These are phyloP conservation scores for Nothobranchius furzeri DNA, from an alignment of 2,113 vertebrate species.

Conservation along the genomic window DNA sequence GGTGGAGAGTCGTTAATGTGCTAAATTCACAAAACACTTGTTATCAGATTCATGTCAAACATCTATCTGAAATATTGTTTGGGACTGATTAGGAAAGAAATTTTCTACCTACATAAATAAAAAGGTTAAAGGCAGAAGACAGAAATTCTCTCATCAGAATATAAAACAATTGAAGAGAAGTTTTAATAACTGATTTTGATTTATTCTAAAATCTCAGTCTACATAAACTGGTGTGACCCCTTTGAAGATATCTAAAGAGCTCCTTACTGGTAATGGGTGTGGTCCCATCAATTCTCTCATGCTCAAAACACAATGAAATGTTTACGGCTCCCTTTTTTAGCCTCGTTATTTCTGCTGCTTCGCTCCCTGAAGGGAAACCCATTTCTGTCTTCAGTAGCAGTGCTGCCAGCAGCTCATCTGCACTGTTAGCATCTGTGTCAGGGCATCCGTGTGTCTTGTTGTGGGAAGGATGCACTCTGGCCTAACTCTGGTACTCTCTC, in stretches of 20 bases:
- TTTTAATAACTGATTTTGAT: no score
- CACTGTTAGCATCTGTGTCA: conserved; percentile 36
- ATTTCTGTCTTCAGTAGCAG: conserved; percentile 54
- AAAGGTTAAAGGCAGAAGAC: no score
- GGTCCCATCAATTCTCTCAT: conserved; percentile 43
- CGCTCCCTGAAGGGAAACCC: conserved; percentile 70
- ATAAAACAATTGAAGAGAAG: neutral
- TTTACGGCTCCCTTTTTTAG: conserved; percentile 67
- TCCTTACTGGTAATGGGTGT: conserved; percentile 30
- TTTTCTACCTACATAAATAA: no score
- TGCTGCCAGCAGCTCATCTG: conserved; percentile 43
- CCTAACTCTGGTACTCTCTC: conserved; percentile 30
- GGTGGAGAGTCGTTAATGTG: conserved; percentile 12
- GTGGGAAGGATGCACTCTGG: conserved; percentile 30
- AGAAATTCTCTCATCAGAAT: no score
- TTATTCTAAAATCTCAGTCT: neutral
- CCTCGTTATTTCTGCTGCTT: conserved; percentile 54
- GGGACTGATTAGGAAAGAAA: neutral
- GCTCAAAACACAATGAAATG: conserved; percentile 66
- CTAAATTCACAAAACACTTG: neutral
- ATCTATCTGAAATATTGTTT: conserved; percentile 6
- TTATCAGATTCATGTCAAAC: conserved; percentile 32
- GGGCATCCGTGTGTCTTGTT: conserved; percentile 27
- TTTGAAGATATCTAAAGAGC: conserved; percentile 19
- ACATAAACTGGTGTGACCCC: conserved; percentile 52